Base-by-base conservation (phyloP, 2,113 vertebrate species). In the Charina bottae region DNA sequence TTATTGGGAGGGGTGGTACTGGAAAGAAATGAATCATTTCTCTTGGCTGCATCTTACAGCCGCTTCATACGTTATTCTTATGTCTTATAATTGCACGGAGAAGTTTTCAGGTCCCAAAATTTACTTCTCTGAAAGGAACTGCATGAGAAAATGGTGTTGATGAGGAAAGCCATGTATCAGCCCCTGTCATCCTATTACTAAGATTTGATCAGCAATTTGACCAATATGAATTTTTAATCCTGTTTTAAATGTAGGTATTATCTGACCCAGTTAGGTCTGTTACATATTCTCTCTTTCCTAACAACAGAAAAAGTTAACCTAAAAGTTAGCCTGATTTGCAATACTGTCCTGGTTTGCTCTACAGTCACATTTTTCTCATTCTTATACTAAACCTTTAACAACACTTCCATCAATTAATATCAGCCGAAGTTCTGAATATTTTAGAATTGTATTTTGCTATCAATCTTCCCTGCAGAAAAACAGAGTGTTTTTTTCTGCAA, bases 391-490 rank as follows among this genome's bases (percentile, higher is more conserved):
- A 54, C 37, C 23, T 91, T 42, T 10, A 72, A 91, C 55, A 56
- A 58, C 26, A 42, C n/a, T 37, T 86, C 37, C 17, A 15, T 78
- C 23, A 72, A 26, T n/a, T 83, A n/a, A 49, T n/a, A 88, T 33
- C 9, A 9, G 26, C n/a, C 55, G 64, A 58, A 91, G n/a, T 94
- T 90, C 3, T 21, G 37, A 68, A 26, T 26, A 83, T 88, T 42
- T 88, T 60, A 0, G 19, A 60, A 54, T 90, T 86, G 7, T 86
- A 0, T 64, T 53, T 92, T 94, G 89, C 33, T 33, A 23, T 24
- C 26, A 93, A 11, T 90, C 19, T 90, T 58, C 23, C 91, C 60
- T 91, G 88, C 6, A 26, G 56, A 33, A 86, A 91, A 91, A 37
- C 54, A 93, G 92, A 78, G 42, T 68, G 23, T 87, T 58, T 78